phyloP scores from a whole-genome alignment of 2,113 vertebrate genomes.

The Trachemys scripta region DNA sequence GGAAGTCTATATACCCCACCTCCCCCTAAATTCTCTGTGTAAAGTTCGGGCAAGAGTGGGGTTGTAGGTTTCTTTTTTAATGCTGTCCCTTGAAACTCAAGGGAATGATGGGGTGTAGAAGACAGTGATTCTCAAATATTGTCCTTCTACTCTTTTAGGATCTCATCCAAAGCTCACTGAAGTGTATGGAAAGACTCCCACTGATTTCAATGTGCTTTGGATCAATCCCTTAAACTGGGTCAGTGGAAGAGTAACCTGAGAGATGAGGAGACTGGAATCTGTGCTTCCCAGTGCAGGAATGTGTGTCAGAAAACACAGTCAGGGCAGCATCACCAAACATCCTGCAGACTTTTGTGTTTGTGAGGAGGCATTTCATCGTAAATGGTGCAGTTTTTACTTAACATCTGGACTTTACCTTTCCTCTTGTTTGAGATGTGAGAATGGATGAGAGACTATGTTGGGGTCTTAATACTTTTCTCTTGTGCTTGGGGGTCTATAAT shows the following conservation, averaged over 20 bases:
- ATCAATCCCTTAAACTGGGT: slow-evolving; percentile 44
- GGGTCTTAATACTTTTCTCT: background rate
- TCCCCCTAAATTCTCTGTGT: rapidly evolving
- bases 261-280: slow-evolving; percentile 71
- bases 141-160: slow-evolving; percentile 23
- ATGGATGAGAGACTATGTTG: background rate
- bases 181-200: slow-evolving; percentile 35
- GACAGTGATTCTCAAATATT: slow-evolving; percentile 30
- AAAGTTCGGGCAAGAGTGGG: background rate
- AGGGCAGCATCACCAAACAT: slow-evolving; percentile 59
- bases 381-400: background rate
- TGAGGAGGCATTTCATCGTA: slow-evolving; percentile 26
- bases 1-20: background rate
- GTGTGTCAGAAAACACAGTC: slow-evolving; percentile 31
- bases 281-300: slow-evolving; percentile 42
- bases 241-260: slow-evolving; percentile 69
- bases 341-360: slow-evolving; percentile 37
- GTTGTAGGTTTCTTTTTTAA: background rate
- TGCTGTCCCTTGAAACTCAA: slow-evolving; percentile 53
- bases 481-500: background rate
- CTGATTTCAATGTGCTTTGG: slow-evolving; percentile 13
- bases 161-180: slow-evolving; percentile 42
- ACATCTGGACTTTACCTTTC: background rate
- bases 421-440: background rate
- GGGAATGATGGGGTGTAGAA: slow-evolving; percentile 45